Percentiles rank a stretch among this genome's conserved stretches.
These are phyloP conservation scores for Rhagoletis pomonella DNA, from an alignment of 1,140 invertebrate species.

Conservation along the genomic window DNA sequence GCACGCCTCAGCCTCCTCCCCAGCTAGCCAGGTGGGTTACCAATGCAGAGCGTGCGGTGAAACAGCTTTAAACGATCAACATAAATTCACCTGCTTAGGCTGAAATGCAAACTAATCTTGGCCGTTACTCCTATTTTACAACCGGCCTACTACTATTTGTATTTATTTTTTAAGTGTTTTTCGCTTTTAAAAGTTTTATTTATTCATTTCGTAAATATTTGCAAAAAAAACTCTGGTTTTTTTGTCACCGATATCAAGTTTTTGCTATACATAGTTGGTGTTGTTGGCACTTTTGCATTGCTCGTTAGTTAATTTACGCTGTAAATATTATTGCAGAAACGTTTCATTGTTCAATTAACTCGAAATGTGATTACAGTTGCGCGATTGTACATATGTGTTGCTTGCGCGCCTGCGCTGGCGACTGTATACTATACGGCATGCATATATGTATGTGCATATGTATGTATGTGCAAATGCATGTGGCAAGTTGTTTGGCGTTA, in stretches of 20 bases:
- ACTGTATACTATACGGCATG: background rate
- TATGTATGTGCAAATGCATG: background rate
- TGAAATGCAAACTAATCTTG: conserved; percentile 56
- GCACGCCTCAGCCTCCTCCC: too few species aligned
- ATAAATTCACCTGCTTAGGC: conserved; percentile 57
- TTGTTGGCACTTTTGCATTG: conserved; percentile 55
- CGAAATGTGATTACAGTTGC: conserved; percentile 54
- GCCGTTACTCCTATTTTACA: background rate
- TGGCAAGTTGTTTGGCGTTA: conserved; percentile 35
- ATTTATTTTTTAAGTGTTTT: background rate
- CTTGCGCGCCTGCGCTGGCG: background rate
- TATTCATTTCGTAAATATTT: too few species aligned
- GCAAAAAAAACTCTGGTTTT: background rate
- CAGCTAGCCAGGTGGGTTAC: too few species aligned
- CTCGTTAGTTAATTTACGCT: conserved; percentile 72
- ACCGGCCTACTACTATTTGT: background rate
- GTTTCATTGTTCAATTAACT: conserved; percentile 71
- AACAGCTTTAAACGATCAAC: conserved; percentile 54
- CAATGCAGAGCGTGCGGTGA: background rate
- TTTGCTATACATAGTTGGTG: conserved; percentile 17
- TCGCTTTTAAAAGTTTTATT: background rate
- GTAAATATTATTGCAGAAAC: conserved; percentile 71
- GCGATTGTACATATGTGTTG: conserved; percentile 9
- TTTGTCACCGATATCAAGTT: conserved; percentile 41
- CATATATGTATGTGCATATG: background rate